phyloP scores from a whole-genome alignment of 1,140 invertebrate genomes.

The Micrasema minimum region DNA sequence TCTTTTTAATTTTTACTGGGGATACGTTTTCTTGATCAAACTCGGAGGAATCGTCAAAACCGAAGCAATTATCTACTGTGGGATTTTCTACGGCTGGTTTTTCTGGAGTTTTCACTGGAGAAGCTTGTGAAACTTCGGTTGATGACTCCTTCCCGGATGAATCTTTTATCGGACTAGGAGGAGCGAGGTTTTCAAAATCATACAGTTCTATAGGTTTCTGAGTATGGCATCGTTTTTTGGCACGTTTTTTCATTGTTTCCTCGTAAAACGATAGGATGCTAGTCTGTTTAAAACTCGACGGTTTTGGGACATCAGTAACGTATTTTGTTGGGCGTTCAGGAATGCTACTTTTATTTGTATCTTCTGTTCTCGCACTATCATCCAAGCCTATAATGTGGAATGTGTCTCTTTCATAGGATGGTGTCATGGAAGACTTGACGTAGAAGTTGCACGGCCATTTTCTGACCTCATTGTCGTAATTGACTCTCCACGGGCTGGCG shows the following conservation, averaged over 20 bases:
- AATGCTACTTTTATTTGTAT: slow-evolving; percentile 1
- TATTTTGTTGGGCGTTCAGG: background rate
- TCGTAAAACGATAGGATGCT: slow-evolving; percentile 51
- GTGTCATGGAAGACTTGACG: slow-evolving; percentile 51
- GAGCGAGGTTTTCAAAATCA: slow-evolving; percentile 34
- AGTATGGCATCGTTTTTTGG: slow-evolving; percentile 33
- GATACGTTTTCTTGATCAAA: slow-evolving; percentile 51
- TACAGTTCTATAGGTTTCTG: slow-evolving; percentile 25
- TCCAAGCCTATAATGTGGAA: slow-evolving; percentile 47
- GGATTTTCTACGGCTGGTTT: slow-evolving; percentile 16
- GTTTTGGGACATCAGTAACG: slow-evolving; percentile 23
- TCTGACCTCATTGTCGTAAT: slow-evolving; percentile 44
- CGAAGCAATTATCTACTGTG: slow-evolving; percentile 48
- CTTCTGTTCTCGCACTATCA: slow-evolving; percentile 24
- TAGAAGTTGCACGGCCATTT: slow-evolving; percentile 50
- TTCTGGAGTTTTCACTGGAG: slow-evolving; percentile 16
- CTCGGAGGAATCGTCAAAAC: slow-evolving; percentile 46
- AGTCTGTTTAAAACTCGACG: slow-evolving; percentile 38
- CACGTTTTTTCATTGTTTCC: slow-evolving; percentile 43
- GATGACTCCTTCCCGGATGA: background rate
- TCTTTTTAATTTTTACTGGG: slow-evolving; percentile 35
- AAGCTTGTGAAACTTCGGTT: background rate
- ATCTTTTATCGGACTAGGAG: slow-evolving; percentile 23
- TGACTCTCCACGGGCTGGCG: slow-evolving; percentile 48
- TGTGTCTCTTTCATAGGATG: slow-evolving; percentile 49